These are phyloP conservation scores for Helicoverpa zea DNA, from an alignment of 1,140 invertebrate genomes.

Conservation along the genomic window DNA sequence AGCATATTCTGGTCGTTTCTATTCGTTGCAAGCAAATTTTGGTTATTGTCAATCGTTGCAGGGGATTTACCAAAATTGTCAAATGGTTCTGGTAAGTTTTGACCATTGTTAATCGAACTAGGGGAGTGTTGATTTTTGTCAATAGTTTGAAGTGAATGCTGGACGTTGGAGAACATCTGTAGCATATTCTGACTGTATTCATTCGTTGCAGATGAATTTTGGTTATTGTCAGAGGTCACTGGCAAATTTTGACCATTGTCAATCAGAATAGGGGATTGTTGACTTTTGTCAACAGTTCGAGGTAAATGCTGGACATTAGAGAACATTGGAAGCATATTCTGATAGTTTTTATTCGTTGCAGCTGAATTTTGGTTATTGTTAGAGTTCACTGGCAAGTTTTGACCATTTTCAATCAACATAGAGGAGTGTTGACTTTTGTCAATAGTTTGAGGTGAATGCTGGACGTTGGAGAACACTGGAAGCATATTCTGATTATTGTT, in stretches of 20 bases:
- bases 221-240: background rate
- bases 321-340: background rate
- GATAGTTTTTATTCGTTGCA: background rate
- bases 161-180: background rate
- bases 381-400: background rate
- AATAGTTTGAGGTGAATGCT: background rate
- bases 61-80: background rate
- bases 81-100: background rate
- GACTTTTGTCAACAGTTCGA: too few relatives aligned
- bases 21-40: background rate
- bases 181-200: background rate
- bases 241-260: too few relatives aligned
- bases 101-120: too few relatives aligned
- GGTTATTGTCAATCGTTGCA: background rate
- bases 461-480: background rate
- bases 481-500: background rate
- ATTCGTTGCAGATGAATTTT: background rate
- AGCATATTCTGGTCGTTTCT: background rate
- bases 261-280: background rate
- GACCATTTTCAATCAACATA: too few relatives aligned
- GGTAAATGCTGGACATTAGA: background rate
- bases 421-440: too few relatives aligned
- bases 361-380: too few relatives aligned
- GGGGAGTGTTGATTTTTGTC: too few relatives aligned
- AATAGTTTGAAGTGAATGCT: background rate